phyloP scores from a whole-genome alignment of 2,113 vertebrate species.

The Catharus bicknelli region DNA sequence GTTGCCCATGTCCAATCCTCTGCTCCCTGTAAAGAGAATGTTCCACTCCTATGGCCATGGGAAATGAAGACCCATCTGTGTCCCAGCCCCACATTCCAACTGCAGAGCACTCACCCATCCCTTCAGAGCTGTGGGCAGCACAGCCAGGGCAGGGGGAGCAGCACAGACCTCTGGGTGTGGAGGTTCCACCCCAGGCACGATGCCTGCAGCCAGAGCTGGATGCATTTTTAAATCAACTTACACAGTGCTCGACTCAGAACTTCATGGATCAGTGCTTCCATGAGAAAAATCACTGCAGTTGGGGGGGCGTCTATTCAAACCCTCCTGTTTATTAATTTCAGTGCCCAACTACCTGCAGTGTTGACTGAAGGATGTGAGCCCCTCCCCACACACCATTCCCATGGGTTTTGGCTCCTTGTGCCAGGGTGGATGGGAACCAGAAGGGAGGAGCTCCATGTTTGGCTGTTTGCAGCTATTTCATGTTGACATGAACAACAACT shows the following conservation, averaged over 20 bases:
- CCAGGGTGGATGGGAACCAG: not conserved
- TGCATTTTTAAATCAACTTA: not conserved
- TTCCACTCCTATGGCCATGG: accelerated
- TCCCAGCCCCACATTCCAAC: not conserved
- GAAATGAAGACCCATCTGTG: not conserved
- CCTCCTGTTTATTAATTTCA: not conserved
- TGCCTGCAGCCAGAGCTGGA: not conserved
- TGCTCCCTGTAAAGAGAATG: not conserved
- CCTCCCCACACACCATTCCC: not conserved
- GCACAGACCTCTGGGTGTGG: not conserved
- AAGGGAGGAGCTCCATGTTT: not conserved
- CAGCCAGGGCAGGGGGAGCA: not conserved
- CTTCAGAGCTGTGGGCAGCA: not conserved
- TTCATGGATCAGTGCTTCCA: not conserved
- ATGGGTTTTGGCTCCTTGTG: not conserved
- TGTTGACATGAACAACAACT: not conserved
- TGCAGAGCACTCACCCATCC: not conserved
- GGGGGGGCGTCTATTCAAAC: not conserved
- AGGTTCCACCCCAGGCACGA: not conserved
- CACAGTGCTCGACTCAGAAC: not conserved
- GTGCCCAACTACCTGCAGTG: not conserved
- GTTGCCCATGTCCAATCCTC: not conserved
- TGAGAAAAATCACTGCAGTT: not conserved
- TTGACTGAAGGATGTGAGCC: not conserved
- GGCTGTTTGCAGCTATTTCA: not conserved